Evolutionary conservation across 2,888 invertebrate species (phyloP).

Genomic region (Ligdia adustata): DNA sequence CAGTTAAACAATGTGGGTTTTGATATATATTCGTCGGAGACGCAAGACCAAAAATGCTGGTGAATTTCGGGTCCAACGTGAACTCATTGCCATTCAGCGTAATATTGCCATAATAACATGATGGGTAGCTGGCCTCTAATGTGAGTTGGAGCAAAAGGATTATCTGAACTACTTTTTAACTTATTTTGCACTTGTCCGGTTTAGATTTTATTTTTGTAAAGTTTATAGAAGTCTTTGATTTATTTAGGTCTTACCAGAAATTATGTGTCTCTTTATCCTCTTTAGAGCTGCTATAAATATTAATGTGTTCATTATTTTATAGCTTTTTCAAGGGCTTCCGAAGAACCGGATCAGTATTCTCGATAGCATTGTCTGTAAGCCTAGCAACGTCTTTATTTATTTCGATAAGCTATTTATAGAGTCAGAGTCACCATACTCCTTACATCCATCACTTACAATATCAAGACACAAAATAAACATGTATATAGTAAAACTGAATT

Average conservation of each 20-base stretch:
- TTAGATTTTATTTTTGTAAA: too few species aligned
- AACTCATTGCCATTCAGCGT: too few species aligned
- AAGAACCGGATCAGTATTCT: slow-evolving; percentile 1
- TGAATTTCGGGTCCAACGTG: too few species aligned
- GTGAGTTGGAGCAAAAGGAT: too few species aligned
- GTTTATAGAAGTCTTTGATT: not conserved
- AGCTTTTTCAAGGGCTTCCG: not conserved
- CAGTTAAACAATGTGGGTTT: too few species aligned
- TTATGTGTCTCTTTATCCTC: not conserved
- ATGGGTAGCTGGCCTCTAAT: too few species aligned
- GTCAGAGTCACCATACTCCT: slow-evolving; percentile 3
- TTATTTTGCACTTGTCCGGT: too few species aligned
- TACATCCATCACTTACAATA: slow-evolving; percentile 3
- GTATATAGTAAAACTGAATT: not conserved
- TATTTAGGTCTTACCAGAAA: not conserved
- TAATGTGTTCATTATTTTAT: slow-evolving; percentile 10
- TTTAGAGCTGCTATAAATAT: slow-evolving; percentile 6
- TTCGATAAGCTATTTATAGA: slow-evolving; percentile 9
- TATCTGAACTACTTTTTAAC: too few species aligned
- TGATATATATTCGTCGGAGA: too few species aligned
- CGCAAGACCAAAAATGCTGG: too few species aligned
- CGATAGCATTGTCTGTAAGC: slow-evolving; percentile 8
- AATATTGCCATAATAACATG: too few species aligned
- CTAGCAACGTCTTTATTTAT: slow-evolving; percentile 9
- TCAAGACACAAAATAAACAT: slow-evolving; percentile 9